Base-by-base conservation (phyloP, 2,888 invertebrate species). In the Eulithis testata region DNA sequence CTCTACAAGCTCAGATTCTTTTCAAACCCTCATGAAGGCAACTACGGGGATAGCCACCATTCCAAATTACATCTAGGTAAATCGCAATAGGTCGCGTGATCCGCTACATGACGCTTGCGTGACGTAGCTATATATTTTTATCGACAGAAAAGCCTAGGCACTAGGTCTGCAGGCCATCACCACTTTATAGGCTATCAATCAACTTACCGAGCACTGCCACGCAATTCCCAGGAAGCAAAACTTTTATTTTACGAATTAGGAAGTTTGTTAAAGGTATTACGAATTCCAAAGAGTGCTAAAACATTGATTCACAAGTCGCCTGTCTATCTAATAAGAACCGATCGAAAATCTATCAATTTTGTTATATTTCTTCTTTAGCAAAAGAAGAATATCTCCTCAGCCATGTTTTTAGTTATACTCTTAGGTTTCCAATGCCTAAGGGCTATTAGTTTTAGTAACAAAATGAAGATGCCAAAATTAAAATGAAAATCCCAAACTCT, bases 131-230 rank as follows among this genome's bases (percentile, higher is more conserved):
- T 63, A 63, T 66, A 65, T 68, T 73, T 72, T 71, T 74, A 69
- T 74, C 70, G 71, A 70, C 65, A 66, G 56, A 63, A 59, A 65
- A 63, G 58, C 56, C 65, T 70, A 66, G 68, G 59, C 52, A 60
- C 66, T 67, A 61, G 72, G 61, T 27, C 52, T 40, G 49, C 61
- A 68, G 69, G 68, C 66, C 60, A 70, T 71, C 74, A 68, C 69
- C 73, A 63, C 51, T 71, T 69, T 69, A 73, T 72, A 66, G 67
- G 54, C 63, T 65, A 70, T 72, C 73, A 71, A 73, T 72, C 73
- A 71, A 68, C 66, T 73, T 68, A 60, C 56, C 59, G 55, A 61
- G 53, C 49, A 63, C 12, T 47, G 31, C 51, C 55, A 45, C 55
- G 55, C 51, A 43, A 56, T 45, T 62, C 40, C 0, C 6, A 9